Evolutionary conservation across 2,113 vertebrate species (phyloP).

Genomic region (Danionella cerebrum): DNA sequence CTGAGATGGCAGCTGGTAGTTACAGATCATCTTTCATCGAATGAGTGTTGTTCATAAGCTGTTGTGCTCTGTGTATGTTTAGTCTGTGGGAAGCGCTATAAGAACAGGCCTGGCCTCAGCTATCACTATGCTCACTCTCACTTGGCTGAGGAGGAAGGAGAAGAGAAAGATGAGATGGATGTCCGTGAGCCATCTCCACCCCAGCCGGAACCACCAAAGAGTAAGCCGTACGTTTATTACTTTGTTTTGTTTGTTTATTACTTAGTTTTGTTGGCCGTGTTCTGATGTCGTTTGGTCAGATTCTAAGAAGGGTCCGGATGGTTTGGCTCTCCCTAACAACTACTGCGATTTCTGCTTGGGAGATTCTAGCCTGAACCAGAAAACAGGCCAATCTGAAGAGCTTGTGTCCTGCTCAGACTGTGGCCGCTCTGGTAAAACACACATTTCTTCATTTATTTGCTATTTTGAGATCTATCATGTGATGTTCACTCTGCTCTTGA

Average conservation of each 20-base stretch:
- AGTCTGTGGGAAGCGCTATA: slow-evolving; percentile 97
- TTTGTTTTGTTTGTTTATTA: background rate
- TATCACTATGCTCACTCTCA: slow-evolving; percentile 97
- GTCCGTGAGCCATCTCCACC: slow-evolving; percentile 81
- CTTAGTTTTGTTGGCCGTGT: background rate
- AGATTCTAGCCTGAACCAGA: slow-evolving; percentile 94
- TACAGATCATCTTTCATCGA: background rate
- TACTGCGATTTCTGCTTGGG: slow-evolving; percentile 97
- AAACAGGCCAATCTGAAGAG: slow-evolving; percentile 89
- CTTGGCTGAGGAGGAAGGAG: slow-evolving; percentile 92
- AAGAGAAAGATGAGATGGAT: slow-evolving; percentile 91
- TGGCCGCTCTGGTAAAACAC: slow-evolving; percentile 79
- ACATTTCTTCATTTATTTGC: background rate
- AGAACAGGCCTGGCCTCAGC: slow-evolving; percentile 91
- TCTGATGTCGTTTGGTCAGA: slow-evolving; percentile 37
- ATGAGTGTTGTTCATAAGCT: background rate
- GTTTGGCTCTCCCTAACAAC: slow-evolving; percentile 88
- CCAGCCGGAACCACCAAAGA: slow-evolving; percentile 84
- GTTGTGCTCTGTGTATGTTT: background rate
- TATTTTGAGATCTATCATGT: background rate
- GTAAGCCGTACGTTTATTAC: slow-evolving; percentile 58
- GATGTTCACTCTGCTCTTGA: background rate
- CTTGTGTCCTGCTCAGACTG: slow-evolving; percentile 96
- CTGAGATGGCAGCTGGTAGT: no score
- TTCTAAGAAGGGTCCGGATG: slow-evolving; percentile 90